Evolutionary conservation across 92 coral and sea anemone species (phyloP).

Genomic region (Parazoanthus darwini): DNA sequence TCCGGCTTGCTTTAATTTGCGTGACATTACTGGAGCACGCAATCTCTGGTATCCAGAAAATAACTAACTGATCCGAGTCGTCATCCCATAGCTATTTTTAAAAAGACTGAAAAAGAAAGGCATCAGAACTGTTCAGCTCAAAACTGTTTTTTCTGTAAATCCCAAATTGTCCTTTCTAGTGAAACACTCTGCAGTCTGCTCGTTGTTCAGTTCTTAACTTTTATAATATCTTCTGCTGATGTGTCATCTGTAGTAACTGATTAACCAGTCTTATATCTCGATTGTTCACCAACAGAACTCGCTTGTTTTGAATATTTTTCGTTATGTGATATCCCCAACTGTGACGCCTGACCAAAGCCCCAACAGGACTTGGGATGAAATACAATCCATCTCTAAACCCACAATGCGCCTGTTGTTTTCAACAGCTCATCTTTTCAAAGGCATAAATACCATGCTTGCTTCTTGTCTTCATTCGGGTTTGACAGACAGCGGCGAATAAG

Average conservation of each 20-base stretch:
- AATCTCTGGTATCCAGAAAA: background rate
- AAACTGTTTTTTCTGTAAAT: background rate
- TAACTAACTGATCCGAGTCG: no score
- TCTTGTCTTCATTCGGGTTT: slow-evolving; percentile 23
- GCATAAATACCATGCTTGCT: slow-evolving; percentile 32
- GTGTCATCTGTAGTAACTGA: slow-evolving; percentile 18
- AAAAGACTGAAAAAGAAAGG: background rate
- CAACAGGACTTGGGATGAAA: slow-evolving; percentile 32
- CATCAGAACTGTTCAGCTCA: background rate
- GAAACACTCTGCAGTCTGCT: background rate
- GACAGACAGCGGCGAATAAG: slow-evolving; percentile 26
- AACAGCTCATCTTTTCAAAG: background rate
- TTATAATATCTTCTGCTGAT: background rate
- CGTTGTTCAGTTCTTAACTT: background rate
- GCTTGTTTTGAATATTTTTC: slow-evolving; percentile 13
- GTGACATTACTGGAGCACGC: background rate
- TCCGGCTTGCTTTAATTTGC: background rate
- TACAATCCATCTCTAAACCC: slow-evolving; percentile 14
- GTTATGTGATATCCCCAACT: slow-evolving; percentile 29
- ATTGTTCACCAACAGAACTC: slow-evolving; percentile 38
- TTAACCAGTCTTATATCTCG: slow-evolving; percentile 28
- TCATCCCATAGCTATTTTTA: no score
- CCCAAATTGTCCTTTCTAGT: background rate
- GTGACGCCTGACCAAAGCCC: slow-evolving; percentile 17
- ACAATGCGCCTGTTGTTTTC: slow-evolving; percentile 42